Conservation (phyloP, 2,888 invertebrate genomes). For the Agrotis segetum region DNA sequence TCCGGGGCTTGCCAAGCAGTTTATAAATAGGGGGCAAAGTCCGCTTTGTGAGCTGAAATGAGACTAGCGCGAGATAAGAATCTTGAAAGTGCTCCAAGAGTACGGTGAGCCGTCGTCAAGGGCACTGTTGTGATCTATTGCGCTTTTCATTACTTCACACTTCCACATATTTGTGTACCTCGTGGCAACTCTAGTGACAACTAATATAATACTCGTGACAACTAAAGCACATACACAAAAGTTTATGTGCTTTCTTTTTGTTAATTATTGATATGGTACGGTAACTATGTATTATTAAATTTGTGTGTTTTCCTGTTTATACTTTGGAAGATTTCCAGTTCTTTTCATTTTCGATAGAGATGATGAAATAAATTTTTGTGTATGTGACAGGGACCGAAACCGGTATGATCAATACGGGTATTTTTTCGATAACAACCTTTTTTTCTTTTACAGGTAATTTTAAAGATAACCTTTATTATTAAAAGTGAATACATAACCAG, state of each 20-base stretch:
- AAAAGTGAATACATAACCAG: no score
- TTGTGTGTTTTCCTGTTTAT: no score
- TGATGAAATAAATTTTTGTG: not conserved
- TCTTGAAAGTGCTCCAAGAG: slow-evolving; percentile 85
- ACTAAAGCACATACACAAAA: no score
- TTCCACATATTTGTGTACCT: slow-evolving; percentile 27
- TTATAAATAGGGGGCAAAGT: slow-evolving; percentile 85
- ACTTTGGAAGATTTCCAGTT: no score
- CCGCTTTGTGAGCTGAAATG: slow-evolving; percentile 88
- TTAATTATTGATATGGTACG: not conserved
- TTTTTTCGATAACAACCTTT: no score
- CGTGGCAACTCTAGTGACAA: not conserved
- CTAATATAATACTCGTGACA: no score
- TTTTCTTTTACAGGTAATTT: no score
- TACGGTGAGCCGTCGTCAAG: slow-evolving; percentile 75
- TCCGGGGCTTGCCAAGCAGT: slow-evolving; percentile 77
- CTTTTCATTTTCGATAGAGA: not conserved
- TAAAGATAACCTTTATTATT: no score
- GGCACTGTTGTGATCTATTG: slow-evolving; percentile 78
- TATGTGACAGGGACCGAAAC: not conserved
- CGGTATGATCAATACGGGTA: no score
- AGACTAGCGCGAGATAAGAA: slow-evolving; percentile 86
- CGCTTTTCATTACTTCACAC: slow-evolving; percentile 77
- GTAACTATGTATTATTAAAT: no score
- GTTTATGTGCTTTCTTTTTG: slow-evolving; percentile 2